A percentile compares a stretch with the other conserved stretches of the same genome.
Evolutionary conservation across 2,113 vertebrate genomes (phyloP).

Genomic region (Stigmatopora argus): DNA sequence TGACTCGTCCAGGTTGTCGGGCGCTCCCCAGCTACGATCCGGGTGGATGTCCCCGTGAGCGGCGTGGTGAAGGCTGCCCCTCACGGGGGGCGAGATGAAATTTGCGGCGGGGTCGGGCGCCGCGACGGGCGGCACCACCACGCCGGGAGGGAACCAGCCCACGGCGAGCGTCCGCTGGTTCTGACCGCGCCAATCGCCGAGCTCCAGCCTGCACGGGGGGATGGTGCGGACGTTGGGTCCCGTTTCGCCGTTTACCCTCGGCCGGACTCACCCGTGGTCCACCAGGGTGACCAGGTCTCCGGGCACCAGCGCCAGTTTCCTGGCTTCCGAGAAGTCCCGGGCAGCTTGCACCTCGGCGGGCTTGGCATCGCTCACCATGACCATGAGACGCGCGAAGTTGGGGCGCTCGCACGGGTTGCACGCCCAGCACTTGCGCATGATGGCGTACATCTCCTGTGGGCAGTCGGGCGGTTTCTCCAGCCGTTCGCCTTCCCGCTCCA

Average conservation of each 20-base stretch:
- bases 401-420: conserved; percentile 71
- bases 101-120: neutral
- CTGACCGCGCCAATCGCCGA: conserved; percentile 81
- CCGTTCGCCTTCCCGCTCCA: conserved; percentile 75
- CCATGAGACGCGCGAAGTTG: conserved; percentile 67
- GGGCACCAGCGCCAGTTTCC: conserved; percentile 69
- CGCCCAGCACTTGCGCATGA: conserved; percentile 81
- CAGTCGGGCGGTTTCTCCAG: conserved; percentile 76
- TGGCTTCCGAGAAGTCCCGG: conserved; percentile 72
- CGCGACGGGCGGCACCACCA: conserved; percentile 27
- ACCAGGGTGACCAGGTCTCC: conserved; percentile 77
- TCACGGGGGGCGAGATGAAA: conserved; percentile 66
- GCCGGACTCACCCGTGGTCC: conserved; percentile 69
- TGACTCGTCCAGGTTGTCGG: conserved; percentile 65
- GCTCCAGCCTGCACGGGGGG: conserved; percentile 64
- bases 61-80: conserved; percentile 63
- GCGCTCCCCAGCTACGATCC: conserved; percentile 56
- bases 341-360: conserved; percentile 71
- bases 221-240: neutral
- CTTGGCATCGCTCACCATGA: conserved; percentile 74
- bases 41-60: conserved; percentile 62
- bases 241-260: neutral
- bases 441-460: conserved; percentile 72
- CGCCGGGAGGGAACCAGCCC: conserved; percentile 74
- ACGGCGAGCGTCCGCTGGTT: conserved; percentile 74